Base-by-base conservation (phyloP, 2,113 vertebrate genomes). In the Sisor rabdophorus region DNA sequence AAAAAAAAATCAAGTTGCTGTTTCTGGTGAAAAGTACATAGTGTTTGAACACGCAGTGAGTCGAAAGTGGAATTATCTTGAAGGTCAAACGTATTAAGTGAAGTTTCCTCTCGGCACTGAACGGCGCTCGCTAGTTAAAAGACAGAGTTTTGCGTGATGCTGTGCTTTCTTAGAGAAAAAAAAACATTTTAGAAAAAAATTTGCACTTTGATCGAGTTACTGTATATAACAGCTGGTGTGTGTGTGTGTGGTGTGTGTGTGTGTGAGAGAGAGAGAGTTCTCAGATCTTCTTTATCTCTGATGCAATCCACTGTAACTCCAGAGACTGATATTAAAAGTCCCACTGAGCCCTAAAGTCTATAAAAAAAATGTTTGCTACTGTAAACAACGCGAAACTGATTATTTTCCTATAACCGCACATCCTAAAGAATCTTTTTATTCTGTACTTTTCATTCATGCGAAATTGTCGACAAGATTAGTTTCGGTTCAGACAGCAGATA, bases 231-330 rank as follows among this genome's bases (percentile, higher is more conserved):
- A 30, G 15, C 67, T 53, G 30, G 22, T n/a, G n/a, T n/a, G n/a
- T n/a, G n/a, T n/a, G n/a, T n/a, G n/a, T n/a, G n/a, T n/a, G n/a
- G n/a, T n/a, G n/a, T n/a, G n/a, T n/a, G n/a, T 61, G 22, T 20
- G 59, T 54, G 36, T 20, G 36, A 26, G 73, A 19, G 2, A 1
- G 11, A 53, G 47, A 36, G 24, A 48, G 24, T n/a, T 48, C 48
- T 75, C 22, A 59, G 32, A 64, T 67, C 6, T 47, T 73, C 56
- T 73, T 26, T 11, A 64, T 26, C 50, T 40, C 24, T 82, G 78
- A 82, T 79, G 81, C 69, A 82, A 82, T 53, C 61, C 60, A 20
- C 28, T 77, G 81, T 82, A 82, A 82, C 74, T 70, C 56, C 56
- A 30, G 78, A 28, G 28, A 44, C 20, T 44, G 56, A 55, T 72